Evolutionary conservation across 2,113 vertebrate species (phyloP).

Genomic region (Drymodes brunneopygia): DNA sequence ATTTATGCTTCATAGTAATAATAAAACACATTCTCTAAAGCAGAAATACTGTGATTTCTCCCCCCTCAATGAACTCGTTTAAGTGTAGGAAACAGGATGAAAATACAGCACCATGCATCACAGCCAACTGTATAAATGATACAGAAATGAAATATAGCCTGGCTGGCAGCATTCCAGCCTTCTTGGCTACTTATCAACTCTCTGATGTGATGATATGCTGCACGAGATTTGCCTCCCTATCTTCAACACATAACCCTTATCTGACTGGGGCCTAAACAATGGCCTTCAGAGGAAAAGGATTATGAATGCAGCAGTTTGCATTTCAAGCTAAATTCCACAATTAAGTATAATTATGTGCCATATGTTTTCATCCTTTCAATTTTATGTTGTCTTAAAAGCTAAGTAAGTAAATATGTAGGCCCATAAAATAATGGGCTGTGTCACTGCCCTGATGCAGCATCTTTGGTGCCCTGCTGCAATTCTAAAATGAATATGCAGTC

Average conservation of each 20-base stretch:
- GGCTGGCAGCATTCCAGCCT: background rate
- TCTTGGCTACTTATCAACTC: background rate
- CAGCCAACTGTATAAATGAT: background rate
- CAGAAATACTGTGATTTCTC: background rate
- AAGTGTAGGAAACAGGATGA: background rate
- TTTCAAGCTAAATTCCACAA: slow-evolving; percentile 14
- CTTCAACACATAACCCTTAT: background rate
- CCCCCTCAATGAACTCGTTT: background rate
- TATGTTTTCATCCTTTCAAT: background rate
- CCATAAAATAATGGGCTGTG: background rate
- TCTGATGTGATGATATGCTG: background rate
- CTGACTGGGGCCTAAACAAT: background rate
- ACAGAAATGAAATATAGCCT: background rate
- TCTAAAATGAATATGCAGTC: background rate
- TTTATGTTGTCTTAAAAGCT: background rate
- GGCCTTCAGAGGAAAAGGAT: background rate
- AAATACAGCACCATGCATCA: background rate
- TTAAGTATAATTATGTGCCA: background rate
- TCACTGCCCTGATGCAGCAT: background rate
- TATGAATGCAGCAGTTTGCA: background rate
- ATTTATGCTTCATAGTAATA: background rate
- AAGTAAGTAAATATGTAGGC: background rate
- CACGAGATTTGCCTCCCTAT: background rate
- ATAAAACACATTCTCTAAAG: background rate
- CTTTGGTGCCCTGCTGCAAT: background rate